phyloP scores from a whole-genome alignment of 2,888 invertebrate genomes.

The Gisinianus flammeolus region DNA sequence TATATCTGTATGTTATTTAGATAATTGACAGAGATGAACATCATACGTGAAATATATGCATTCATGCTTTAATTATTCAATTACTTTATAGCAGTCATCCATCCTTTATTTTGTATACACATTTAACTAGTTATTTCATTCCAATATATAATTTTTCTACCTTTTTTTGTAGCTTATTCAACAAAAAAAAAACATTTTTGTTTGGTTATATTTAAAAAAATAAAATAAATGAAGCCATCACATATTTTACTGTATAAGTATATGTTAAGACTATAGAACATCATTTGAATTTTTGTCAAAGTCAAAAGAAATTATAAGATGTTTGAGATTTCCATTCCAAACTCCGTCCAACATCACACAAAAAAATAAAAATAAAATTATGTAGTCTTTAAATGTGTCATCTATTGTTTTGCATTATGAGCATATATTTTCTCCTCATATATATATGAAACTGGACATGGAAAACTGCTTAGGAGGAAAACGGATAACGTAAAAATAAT shows the following conservation, averaged over 20 bases:
- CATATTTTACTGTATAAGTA: neutral
- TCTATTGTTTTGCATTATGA: neutral
- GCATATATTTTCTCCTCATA: neutral
- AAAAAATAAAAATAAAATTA: neutral
- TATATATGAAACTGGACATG: neutral
- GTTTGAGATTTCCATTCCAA: no score
- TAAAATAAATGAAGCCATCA: neutral
- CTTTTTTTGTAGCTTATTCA: neutral
- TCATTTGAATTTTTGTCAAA: no score
- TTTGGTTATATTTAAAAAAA: neutral
- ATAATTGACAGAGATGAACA: neutral
- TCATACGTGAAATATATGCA: neutral
- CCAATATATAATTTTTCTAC: no score
- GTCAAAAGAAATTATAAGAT: no score
- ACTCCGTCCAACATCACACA: neutral
- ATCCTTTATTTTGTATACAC: neutral
- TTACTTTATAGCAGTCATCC: no score
- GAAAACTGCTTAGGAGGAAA: neutral
- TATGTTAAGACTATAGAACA: neutral
- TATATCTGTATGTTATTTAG: neutral
- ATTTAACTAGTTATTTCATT: neutral
- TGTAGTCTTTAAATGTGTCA: neutral
- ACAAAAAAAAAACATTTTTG: neutral
- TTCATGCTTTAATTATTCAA: neutral
- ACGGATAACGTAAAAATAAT: neutral